A percentile compares a stretch with the other conserved stretches of the same genome.
Evolutionary conservation across 1,140 invertebrate species (phyloP).

Genomic region (Caenorhabditis tropicalis): DNA sequence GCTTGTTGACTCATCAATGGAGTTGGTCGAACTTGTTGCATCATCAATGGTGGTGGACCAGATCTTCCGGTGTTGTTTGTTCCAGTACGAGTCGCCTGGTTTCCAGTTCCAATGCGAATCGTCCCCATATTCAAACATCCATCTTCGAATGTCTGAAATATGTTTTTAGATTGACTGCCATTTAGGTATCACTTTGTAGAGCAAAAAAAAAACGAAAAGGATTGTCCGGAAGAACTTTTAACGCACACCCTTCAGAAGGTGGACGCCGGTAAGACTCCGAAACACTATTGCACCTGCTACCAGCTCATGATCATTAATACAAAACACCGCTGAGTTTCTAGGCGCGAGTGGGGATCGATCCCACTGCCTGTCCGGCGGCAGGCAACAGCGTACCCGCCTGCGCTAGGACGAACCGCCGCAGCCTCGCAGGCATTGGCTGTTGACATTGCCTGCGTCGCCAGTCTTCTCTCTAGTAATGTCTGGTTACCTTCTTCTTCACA

Average conservation of each 20-base stretch:
- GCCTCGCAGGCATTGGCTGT: not conserved
- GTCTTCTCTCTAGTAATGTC: not conserved
- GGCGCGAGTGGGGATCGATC: slow-evolving; percentile 77
- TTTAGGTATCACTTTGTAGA: not conserved
- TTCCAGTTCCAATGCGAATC: slow-evolving; percentile 63
- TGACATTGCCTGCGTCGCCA: not conserved
- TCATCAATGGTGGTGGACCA: slow-evolving; percentile 14
- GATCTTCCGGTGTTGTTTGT: slow-evolving; percentile 71
- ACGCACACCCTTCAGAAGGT: slow-evolving; percentile 31
- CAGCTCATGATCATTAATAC: slow-evolving; percentile 41
- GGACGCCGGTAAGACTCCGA: slow-evolving; percentile 19
- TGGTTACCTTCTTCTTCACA: slow-evolving; percentile 81
- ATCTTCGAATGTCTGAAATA: slow-evolving; percentile 58
- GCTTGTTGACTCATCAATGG: slow-evolving; percentile 86
- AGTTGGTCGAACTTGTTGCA: slow-evolving; percentile 77
- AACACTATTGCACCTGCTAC: slow-evolving; percentile 10
- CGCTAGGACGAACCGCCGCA: not conserved
- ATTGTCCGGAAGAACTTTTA: slow-evolving; percentile 41
- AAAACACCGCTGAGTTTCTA: slow-evolving; percentile 32
- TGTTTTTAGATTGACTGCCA: not conserved
- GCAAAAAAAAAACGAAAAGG: not conserved
- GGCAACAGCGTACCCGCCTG: slow-evolving; percentile 74
- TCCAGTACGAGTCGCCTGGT: slow-evolving; percentile 73
- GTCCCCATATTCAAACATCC: slow-evolving; percentile 65
- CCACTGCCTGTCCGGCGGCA: slow-evolving; percentile 80